Base-by-base conservation (phyloP, 2,797 vertebrate genomes). In the Anguilla anguilla region DNA sequence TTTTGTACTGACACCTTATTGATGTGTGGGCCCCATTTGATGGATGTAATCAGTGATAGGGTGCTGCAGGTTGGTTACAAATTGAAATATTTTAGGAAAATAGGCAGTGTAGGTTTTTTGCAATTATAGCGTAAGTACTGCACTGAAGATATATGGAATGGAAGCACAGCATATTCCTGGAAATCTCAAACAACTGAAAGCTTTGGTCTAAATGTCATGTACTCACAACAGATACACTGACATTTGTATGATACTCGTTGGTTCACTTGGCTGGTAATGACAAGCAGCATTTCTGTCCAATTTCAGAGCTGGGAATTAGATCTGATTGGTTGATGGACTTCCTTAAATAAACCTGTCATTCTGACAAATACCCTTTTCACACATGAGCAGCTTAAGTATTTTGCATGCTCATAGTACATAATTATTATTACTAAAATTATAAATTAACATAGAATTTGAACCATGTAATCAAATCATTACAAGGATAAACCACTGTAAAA, bases 201-300 rank as follows among this genome's bases (percentile, higher is more conserved):
- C 94, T 95, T 95, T 93, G 94, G 95, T 95, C 94, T 96, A 95
- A 96, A 96, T 96, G 95, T 95, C 95, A 96, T 93, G 94, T 95
- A 95, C 95, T 96, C 96, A 96, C 95, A 95, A 95, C 94, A 91
- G 94, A 96, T 95, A 94, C 94, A 93, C 94, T 96, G 96, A 96
- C 95, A 96, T 96, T 96, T 96, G 94, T 96, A 94, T 96, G 96
- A 96, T 96, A 95, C 95, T 94, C 94, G 94, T 95, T 94, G 95
- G 74, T 96, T 95, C 94, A 95, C 95, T 92, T 91, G 94, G 94
- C 95, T 94, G 94, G 94, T 92, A 93, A 95, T 92, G 93, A 92
- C 92, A 92, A 91, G 92, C 90, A 84, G 92, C 94, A 94, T 95
- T 95, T 93, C 95, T 95, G 95, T 95, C 93, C 94, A 93, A 93